Conservation (phyloP, 2,888 invertebrate species). For the Orgyia antiqua region DNA sequence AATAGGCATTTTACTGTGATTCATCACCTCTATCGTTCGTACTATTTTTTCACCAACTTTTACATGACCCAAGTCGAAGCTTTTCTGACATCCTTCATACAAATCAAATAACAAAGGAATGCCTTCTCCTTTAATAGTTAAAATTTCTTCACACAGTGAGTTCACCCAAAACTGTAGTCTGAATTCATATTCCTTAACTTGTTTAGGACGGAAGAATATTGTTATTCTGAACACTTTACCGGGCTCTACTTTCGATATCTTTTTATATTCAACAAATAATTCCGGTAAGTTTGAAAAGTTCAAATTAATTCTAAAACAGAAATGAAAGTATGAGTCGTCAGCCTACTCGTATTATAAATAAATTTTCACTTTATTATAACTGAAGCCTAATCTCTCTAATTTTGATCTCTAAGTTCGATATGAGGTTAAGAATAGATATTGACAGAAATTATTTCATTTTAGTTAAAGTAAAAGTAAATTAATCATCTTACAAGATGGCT, state of each 20-base stretch:
- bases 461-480: too few species aligned
- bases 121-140: slow-evolving; percentile 78
- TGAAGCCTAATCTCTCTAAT: too few species aligned
- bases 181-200: slow-evolving; percentile 67
- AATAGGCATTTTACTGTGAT: slow-evolving; percentile 75
- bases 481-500: slow-evolving; percentile 50
- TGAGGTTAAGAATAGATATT: too few species aligned
- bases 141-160: slow-evolving; percentile 65
- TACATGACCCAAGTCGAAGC: slow-evolving; percentile 61
- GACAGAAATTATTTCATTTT: too few species aligned
- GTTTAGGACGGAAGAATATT: slow-evolving; percentile 77
- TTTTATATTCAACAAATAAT: slow-evolving; percentile 66
- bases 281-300: slow-evolving; percentile 65
- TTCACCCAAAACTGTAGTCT: slow-evolving; percentile 74
- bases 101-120: slow-evolving; percentile 62
- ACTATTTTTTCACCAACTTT: slow-evolving; percentile 70
- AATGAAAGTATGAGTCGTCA: neutral
- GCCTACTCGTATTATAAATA: too few species aligned
- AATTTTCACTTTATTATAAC: too few species aligned
- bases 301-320: slow-evolving; percentile 72
- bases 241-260: slow-evolving; percentile 53
- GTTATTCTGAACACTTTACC: slow-evolving; percentile 59
- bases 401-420: too few species aligned
- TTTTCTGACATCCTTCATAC: slow-evolving; percentile 70
- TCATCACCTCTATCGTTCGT: slow-evolving; percentile 76